phyloP scores from a whole-genome alignment of 2,113 vertebrate species.

The Oxygymnocypris stewartii region DNA sequence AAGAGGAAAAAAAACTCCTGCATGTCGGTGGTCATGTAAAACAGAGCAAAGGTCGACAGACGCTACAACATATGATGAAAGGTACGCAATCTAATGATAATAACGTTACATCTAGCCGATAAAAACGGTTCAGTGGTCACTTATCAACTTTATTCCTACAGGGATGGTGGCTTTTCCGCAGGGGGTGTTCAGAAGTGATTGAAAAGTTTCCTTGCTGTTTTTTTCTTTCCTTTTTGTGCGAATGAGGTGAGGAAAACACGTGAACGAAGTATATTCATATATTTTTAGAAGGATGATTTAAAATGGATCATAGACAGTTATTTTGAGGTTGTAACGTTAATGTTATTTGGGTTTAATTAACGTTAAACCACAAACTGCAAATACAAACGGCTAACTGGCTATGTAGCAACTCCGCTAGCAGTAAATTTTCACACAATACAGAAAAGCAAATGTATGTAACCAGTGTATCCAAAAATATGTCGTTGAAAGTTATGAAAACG shows the following conservation, averaged over 20 bases:
- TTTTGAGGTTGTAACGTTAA: background rate
- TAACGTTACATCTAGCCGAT: background rate
- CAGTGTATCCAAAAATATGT: background rate
- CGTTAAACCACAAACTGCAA: background rate
- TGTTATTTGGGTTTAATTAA: background rate
- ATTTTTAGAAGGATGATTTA: background rate
- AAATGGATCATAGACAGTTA: too few relatives aligned
- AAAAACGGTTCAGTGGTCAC: constrained; percentile 5
- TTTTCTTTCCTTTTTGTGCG: constrained; percentile 41
- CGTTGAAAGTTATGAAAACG: background rate
- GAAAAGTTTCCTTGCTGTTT: constrained; percentile 54
- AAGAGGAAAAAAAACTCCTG: constrained; percentile 49
- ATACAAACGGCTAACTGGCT: constrained; percentile 29
- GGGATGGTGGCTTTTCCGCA: constrained; percentile 55
- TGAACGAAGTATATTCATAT: background rate
- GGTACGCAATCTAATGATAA: constrained; percentile 57
- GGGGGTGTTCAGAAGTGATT: constrained; percentile 67
- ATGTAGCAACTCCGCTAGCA: constrained; percentile 26
- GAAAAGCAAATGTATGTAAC: background rate
- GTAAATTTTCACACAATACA: constrained; percentile 12
- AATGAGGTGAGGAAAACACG: constrained; percentile 36
- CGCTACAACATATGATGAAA: constrained; percentile 41
- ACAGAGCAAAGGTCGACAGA: constrained; percentile 33
- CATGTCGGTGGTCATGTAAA: constrained; percentile 54
- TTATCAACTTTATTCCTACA: constrained; percentile 54